Conservation (phyloP, 2,888 invertebrate species). For the Fragum fragum region DNA sequence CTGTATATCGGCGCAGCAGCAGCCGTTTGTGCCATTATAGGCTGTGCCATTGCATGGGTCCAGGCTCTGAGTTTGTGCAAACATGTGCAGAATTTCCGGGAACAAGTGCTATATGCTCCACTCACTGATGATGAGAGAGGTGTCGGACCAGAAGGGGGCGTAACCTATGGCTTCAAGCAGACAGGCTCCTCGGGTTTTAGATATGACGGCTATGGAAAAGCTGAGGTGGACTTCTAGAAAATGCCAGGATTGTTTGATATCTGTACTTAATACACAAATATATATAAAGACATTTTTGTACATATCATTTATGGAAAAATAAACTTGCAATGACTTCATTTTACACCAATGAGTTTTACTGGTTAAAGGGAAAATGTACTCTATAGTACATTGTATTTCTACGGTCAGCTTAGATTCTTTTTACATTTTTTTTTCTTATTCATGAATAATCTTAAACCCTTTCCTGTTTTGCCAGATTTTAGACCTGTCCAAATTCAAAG, state of each 20-base stretch:
- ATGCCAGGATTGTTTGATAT: background rate
- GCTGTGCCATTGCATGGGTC: constrained; percentile 47
- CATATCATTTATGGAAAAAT: background rate
- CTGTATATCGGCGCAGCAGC: constrained; percentile 56
- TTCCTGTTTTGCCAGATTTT: too few relatives aligned
- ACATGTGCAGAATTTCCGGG: constrained; percentile 54
- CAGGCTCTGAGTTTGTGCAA: constrained; percentile 62
- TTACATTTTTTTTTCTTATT: too few relatives aligned
- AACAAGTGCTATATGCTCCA: constrained; percentile 55
- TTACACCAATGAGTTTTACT: too few relatives aligned
- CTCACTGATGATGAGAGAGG: constrained; percentile 59
- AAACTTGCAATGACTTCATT: too few relatives aligned
- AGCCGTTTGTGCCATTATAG: constrained; percentile 46
- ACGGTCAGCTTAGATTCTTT: too few relatives aligned
- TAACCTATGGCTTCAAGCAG: constrained; percentile 1
- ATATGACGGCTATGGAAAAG: constrained; percentile 53
- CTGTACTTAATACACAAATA: background rate
- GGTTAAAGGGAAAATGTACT: too few relatives aligned
- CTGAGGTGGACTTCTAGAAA: constrained; percentile 31
- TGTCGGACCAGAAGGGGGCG: background rate
- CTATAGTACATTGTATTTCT: too few relatives aligned
- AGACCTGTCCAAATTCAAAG: too few relatives aligned
- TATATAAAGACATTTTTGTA: background rate
- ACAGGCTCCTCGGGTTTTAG: constrained; percentile 35
- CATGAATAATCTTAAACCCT: too few relatives aligned